Conservation (phyloP, 2,888 invertebrate genomes). For the Cheilosia vernalis region DNA sequence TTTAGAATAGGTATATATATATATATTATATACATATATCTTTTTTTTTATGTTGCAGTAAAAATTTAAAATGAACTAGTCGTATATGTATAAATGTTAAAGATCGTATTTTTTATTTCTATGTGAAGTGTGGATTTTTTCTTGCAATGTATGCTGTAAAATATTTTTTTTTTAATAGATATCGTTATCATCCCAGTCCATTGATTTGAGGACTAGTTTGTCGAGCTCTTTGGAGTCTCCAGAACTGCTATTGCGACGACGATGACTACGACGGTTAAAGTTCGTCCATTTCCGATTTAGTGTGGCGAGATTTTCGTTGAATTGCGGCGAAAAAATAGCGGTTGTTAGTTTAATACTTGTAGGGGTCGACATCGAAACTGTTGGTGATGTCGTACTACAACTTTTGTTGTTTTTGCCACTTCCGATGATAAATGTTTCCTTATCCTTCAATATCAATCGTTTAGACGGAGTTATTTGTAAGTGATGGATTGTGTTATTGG, state of each 20-base stretch:
- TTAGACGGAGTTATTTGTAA: conserved; percentile 77
- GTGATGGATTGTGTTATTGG: conserved; percentile 40
- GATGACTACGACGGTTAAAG: conserved; percentile 79
- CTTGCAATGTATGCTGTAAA: conserved; percentile 41
- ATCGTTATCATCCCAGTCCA: conserved; percentile 83
- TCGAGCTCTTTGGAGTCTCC: conserved; percentile 83
- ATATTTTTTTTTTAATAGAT: conserved; percentile 79
- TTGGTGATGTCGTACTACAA: conserved; percentile 63
- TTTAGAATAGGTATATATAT: conserved; percentile 32
- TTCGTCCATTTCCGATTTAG: conserved; percentile 83
- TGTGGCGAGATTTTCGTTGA: conserved; percentile 79
- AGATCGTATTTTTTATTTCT: conserved; percentile 42
- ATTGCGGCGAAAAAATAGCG: conserved; percentile 82
- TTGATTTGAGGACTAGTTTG: conserved; percentile 82
- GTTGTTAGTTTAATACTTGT: conserved; percentile 81
- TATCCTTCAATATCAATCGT: conserved; percentile 80
- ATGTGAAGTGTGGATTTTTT: conserved; percentile 30
- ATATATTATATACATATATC: conserved; percentile 20
- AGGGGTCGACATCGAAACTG: conserved; percentile 76
- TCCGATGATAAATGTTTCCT: conserved; percentile 80
- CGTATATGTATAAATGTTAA: conserved; percentile 45
- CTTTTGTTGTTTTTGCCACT: conserved; percentile 70
- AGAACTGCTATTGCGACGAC: conserved; percentile 82
- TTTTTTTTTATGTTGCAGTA: conserved; percentile 51
- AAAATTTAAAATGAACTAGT: conserved; percentile 32